A percentile compares a stretch with the other conserved stretches of the same genome.
Conservation (phyloP, 2,113 vertebrate genomes). For the Leptobrachium ailaonicum region DNA sequence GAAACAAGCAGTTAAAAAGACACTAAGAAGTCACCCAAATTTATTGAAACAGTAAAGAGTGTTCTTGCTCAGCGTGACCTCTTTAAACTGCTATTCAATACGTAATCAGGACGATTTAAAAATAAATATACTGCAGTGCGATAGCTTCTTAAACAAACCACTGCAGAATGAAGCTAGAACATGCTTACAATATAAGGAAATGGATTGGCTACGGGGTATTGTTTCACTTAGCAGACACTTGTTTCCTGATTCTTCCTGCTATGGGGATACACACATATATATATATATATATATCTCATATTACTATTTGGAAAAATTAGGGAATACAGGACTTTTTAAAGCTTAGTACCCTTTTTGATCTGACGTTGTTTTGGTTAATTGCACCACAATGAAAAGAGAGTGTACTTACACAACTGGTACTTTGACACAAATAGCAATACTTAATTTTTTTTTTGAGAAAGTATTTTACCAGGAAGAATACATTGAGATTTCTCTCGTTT, state of each 20-base stretch:
- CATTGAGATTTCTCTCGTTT: no score
- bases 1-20: background rate
- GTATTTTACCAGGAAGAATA: no score
- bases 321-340: no score
- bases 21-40: background rate
- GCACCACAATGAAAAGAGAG: no score
- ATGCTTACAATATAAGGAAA: slow-evolving; percentile 61
- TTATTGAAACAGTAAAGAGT: background rate
- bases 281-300: no score
- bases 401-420: no score
- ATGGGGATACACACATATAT: background rate
- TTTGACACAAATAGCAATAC: no score
- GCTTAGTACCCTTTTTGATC: no score
- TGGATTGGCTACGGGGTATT: slow-evolving; percentile 52
- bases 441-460: no score
- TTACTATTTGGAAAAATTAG: no score
- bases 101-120: slow-evolving; percentile 38
- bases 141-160: slow-evolving; percentile 37
- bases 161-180: background rate
- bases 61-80: background rate
- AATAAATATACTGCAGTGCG: slow-evolving; percentile 47
- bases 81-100: slow-evolving; percentile 3
- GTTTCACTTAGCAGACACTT: slow-evolving; percentile 55
- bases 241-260: slow-evolving; percentile 53
- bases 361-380: no score